Evolutionary conservation across 2,888 invertebrate genomes (phyloP), one percentile per base, ranked within the genome.

Genomic region (Lithosia quadra): DNA sequence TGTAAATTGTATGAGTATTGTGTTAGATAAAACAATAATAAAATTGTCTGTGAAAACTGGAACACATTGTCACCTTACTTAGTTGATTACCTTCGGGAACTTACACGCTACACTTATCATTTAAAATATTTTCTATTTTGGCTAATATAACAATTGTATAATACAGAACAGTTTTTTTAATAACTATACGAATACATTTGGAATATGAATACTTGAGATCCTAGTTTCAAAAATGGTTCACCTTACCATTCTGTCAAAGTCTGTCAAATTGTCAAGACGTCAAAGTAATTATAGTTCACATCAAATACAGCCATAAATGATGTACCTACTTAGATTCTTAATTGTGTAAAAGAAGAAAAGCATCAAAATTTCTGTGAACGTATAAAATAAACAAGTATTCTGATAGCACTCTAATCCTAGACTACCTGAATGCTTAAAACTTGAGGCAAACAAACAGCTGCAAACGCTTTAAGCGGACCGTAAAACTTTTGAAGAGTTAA

Each of bases 401-500:
- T 59, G n/a, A 33, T 24, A 22, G 18, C 18, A 9, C 28, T 33
- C 34, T 58, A 58, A 58, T n/a, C 58, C 58, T 33, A 11, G 24
- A 3, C n/a, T 18, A 58, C 58, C 18, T 58, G 33, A n/a, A 58
- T 33, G 15, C 56, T 56, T 56, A 56, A 24, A 56, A 56, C 56
- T 56, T 56, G 56, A 15, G 13, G 59, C n/a, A 59, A 34, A 34
- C 59, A 34, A 34, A 56, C 58, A 33, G 33, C 58, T 58, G 33
- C 58, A 58, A 56, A 36, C 15, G 22, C 39, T 61, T 2, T 61
- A 62, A 62, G 62, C 43, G 21, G 34, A 49, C 49, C 57, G 22
- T 28, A 53, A 67, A 67, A 67, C 56, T 57, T 39, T 13, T 11
- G 11, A 15, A 36, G 22, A 49, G 24, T 63, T 33, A 33, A 57